phyloP scores from a whole-genome alignment of 2,888 invertebrate species.

The Adela reaumurella region DNA sequence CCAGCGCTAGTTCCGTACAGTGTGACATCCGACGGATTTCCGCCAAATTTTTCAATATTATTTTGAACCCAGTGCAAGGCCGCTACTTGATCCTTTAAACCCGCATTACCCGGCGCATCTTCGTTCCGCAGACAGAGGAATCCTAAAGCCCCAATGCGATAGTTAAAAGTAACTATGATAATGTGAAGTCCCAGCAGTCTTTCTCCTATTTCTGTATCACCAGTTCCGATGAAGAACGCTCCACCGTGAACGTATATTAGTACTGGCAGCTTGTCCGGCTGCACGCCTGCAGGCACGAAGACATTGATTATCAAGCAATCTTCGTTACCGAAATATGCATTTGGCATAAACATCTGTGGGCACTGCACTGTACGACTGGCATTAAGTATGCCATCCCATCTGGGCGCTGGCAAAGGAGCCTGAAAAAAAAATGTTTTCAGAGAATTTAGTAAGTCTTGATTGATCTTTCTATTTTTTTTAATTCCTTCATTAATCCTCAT shows the following conservation, averaged over 20 bases:
- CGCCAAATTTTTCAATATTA: background rate
- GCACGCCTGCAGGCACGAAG: conserved; percentile 1
- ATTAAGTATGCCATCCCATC: background rate
- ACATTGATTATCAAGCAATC: conserved; percentile 4
- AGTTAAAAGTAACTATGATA: conserved; percentile 6
- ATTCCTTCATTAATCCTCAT: no score
- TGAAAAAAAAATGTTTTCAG: conserved; percentile 1
- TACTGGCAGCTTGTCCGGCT: no score
- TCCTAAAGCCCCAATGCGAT: conserved; percentile 8
- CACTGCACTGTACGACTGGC: conserved; percentile 1
- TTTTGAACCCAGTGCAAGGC: conserved; percentile 1
- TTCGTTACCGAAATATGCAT: background rate
- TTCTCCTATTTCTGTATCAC: background rate
- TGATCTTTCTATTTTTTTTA: no score
- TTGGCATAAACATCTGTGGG: background rate
- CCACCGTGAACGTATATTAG: conserved; percentile 3
- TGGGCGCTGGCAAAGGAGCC: background rate
- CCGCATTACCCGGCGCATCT: conserved; percentile 9
- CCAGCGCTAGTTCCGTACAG: conserved; percentile 4
- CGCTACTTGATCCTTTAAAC: conserved; percentile 5
- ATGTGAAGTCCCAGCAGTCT: background rate
- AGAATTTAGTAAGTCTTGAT: no score
- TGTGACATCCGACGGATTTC: conserved; percentile 1
- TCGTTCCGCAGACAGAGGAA: conserved; percentile 10
- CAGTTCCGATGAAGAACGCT: background rate